Percentiles rank a stretch among this genome's conserved stretches.
phyloP scores from a whole-genome alignment of 92 coral and sea anemone genomes.

The Plumapathes pennacea region DNA sequence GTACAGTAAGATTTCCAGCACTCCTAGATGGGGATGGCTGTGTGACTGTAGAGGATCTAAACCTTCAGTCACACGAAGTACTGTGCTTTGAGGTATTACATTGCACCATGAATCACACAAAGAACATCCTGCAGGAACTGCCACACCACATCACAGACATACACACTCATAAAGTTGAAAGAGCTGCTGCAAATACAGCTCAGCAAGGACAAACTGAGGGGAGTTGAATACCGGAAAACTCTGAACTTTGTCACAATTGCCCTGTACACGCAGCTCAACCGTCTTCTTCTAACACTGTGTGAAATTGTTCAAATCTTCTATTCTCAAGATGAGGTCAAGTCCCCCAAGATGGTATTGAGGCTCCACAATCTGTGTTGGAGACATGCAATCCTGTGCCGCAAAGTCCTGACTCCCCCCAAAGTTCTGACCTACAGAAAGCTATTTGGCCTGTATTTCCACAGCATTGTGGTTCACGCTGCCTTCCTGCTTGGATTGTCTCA shows the following conservation, averaged over 20 bases:
- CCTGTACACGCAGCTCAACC: constrained; percentile 16
- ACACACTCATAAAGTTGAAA: constrained; percentile 28
- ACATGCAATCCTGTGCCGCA: constrained; percentile 53
- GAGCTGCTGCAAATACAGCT: constrained; percentile 14
- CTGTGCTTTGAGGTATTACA: constrained; percentile 50
- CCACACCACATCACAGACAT: constrained; percentile 47
- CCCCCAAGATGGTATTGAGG: constrained; percentile 44
- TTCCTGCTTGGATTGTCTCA: constrained; percentile 15
- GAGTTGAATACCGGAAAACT: constrained; percentile 38
- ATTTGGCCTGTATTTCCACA: constrained; percentile 61
- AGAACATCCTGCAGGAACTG: constrained; percentile 27
- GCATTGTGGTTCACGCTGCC: constrained; percentile 10
- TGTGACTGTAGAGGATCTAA: constrained; percentile 18
- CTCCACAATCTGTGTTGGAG: constrained; percentile 58
- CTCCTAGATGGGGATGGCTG: constrained; percentile 24
- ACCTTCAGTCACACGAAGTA: constrained; percentile 32
- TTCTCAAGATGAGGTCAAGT: constrained; percentile 25
- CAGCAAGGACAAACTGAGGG: constrained; percentile 39
- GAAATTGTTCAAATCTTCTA: constrained; percentile 49
- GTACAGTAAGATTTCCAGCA: constrained; percentile 50
- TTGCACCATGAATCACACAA: constrained; percentile 45
- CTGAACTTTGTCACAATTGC: constrained; percentile 44
- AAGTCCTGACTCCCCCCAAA: constrained; percentile 38
- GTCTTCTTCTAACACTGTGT: constrained; percentile 43
- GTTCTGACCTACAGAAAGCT: constrained; percentile 46